These are phyloP conservation scores for Kradibia gibbosae DNA, from an alignment of 1,140 invertebrate genomes.

Conservation along the genomic window DNA sequence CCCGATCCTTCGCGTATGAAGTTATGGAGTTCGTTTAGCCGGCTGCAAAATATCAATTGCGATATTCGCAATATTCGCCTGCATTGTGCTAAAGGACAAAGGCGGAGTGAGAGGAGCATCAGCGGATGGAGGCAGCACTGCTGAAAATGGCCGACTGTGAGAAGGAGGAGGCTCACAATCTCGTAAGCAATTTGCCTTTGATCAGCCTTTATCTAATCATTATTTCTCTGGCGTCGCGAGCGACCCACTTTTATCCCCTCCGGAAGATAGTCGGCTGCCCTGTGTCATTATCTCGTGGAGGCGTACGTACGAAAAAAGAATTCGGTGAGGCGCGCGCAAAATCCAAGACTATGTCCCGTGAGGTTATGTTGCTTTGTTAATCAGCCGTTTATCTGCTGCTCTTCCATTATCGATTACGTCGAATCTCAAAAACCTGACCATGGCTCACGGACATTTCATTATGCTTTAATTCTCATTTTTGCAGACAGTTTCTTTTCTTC, in stretches of 20 bases:
- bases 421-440: too few relatives aligned
- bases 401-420: too few relatives aligned
- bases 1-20: background rate
- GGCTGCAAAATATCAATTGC: background rate
- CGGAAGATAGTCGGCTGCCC: conserved; percentile 58
- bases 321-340: conserved; percentile 14
- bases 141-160: conserved; percentile 84
- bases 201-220: conserved; percentile 69
- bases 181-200: conserved; percentile 77
- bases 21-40: background rate
- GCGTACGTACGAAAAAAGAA: background rate
- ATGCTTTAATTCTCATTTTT: too few relatives aligned
- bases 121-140: conserved; percentile 45
- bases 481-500: background rate
- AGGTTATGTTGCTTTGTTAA: conserved; percentile 54
- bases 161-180: conserved; percentile 87
- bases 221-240: conserved; percentile 26
- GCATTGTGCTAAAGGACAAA: background rate
- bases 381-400: too few relatives aligned
- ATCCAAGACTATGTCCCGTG: conserved; percentile 31
- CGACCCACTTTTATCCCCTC: conserved; percentile 43
- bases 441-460: too few relatives aligned
- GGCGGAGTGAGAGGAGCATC: conserved; percentile 3
- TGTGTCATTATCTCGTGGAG: conserved; percentile 52
- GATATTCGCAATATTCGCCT: too few relatives aligned